phyloP scores from a whole-genome alignment of 2,797 vertebrate species.

The Falco cherrug region DNA sequence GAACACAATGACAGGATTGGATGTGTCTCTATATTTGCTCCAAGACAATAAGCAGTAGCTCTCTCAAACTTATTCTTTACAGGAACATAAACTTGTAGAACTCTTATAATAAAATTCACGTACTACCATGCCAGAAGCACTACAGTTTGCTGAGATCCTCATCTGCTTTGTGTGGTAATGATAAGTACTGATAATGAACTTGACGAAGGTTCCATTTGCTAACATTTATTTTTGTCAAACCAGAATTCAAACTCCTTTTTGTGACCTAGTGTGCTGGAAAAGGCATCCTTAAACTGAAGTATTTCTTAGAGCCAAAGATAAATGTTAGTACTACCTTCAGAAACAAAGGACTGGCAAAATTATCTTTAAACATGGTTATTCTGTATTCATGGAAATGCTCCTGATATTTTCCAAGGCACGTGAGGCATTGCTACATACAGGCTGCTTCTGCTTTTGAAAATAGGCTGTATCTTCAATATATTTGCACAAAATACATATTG shows the following conservation, averaged over 20 bases:
- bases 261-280: neutral
- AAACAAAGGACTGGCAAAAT: neutral
- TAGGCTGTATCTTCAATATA: neutral
- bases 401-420: neutral
- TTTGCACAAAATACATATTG: neutral
- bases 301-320: neutral
- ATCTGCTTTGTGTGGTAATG: neutral
- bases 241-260: neutral
- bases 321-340: neutral
- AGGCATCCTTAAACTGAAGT: neutral
- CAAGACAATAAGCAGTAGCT: neutral
- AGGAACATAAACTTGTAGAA: neutral
- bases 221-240: neutral
- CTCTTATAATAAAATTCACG: neutral
- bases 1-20: neutral
- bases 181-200: constrained; percentile 35
- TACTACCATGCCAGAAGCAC: neutral
- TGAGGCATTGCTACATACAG: neutral
- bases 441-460: neutral
- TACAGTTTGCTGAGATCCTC: neutral
- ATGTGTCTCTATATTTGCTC: neutral
- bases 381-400: neutral
- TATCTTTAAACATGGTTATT: neutral
- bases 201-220: constrained; percentile 9
- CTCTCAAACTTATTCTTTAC: neutral